Conservation (phyloP, 2,797 vertebrate species). For the Valencia hispanica region DNA sequence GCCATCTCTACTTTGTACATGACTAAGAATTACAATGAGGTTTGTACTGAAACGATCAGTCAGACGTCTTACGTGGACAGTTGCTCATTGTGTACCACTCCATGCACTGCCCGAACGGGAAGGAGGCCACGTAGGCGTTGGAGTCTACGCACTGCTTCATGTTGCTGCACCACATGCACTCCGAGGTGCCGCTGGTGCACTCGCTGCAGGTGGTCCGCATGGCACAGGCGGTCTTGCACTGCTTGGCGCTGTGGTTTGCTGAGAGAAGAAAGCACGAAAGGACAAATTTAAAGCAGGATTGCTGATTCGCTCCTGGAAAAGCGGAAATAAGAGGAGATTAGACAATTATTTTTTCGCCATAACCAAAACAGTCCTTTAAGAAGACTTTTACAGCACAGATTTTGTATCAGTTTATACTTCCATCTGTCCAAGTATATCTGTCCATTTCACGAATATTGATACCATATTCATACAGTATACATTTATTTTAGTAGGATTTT, state of each 20-base stretch:
- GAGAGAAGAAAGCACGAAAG: slow-evolving; percentile 9
- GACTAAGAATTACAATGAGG: not conserved
- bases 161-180: slow-evolving; percentile 99
- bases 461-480: not conserved
- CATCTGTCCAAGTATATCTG: too few relatives aligned
- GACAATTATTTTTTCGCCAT: not conserved
- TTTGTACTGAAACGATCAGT: not conserved
- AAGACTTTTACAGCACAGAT: too few relatives aligned
- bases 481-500: too few relatives aligned
- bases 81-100: slow-evolving; percentile 98
- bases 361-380: too few relatives aligned
- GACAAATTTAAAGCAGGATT: not conserved
- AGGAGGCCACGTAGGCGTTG: slow-evolving; percentile 97
- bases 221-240: slow-evolving; percentile 93
- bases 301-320: not conserved
- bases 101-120: slow-evolving; percentile 98
- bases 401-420: too few relatives aligned
- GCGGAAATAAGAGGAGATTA: not conserved
- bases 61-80: slow-evolving; percentile 89
- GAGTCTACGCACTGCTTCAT: slow-evolving; percentile 98
- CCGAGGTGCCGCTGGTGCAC: slow-evolving; percentile 94
- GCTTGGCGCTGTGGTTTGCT: slow-evolving; percentile 98
- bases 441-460: too few relatives aligned
- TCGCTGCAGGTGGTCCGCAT: slow-evolving; percentile 88
- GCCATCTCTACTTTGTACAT: not conserved